Conservation (phyloP, 2,888 invertebrate genomes). For the Cephus pygmeus region DNA sequence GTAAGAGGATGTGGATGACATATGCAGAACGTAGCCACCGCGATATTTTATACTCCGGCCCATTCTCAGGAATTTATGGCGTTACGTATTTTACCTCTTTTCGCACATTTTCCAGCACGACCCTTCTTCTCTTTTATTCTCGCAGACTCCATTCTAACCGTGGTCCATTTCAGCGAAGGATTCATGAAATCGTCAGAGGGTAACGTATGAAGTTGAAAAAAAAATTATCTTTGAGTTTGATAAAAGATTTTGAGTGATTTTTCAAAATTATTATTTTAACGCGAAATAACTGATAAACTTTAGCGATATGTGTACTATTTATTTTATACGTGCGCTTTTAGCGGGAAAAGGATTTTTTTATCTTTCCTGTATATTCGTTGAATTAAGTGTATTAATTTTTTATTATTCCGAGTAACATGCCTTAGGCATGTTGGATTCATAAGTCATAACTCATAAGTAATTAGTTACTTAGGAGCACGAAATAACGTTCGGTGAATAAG, state of each 20-base stretch:
- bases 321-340: background rate
- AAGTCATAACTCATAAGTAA: slow-evolving; percentile 8
- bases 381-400: background rate
- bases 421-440: background rate
- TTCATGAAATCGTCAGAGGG: background rate
- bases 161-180: background rate
- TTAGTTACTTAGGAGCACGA: slow-evolving; percentile 1
- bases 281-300: background rate
- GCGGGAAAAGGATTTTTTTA: background rate
- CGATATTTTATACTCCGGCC: slow-evolving; percentile 58
- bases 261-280: background rate
- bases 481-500: background rate
- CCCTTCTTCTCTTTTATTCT: slow-evolving; percentile 22
- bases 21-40: slow-evolving; percentile 62
- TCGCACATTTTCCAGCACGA: slow-evolving; percentile 21
- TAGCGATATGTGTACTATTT: background rate
- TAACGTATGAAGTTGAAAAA: background rate
- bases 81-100: slow-evolving; percentile 37
- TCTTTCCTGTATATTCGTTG: background rate
- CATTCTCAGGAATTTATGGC: slow-evolving; percentile 61
- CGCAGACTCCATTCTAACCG: background rate
- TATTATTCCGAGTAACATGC: background rate
- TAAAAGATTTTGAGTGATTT: background rate
- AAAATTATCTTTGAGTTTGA: background rate
- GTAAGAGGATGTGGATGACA: slow-evolving; percentile 59